Evolutionary conservation across 2,888 invertebrate species (phyloP).

Genomic region (Flexamia atlantica): DNA sequence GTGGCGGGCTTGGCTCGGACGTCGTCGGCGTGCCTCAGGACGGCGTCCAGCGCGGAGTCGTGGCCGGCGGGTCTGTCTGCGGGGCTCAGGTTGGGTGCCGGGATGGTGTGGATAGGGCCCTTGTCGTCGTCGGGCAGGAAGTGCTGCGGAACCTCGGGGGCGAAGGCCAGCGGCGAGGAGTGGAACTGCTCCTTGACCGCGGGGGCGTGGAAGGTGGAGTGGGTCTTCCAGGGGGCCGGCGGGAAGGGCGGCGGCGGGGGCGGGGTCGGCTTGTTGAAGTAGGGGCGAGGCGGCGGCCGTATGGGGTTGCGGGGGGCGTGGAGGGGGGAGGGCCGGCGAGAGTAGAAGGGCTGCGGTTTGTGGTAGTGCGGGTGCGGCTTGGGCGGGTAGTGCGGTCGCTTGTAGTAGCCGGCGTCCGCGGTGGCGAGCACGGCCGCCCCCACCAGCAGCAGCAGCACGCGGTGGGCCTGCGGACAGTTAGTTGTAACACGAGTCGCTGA

Average conservation of each 20-base stretch:
- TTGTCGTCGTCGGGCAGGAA: slow-evolving; percentile 73
- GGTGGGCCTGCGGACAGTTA: neutral
- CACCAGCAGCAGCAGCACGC: neutral
- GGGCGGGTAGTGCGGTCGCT: slow-evolving; percentile 65
- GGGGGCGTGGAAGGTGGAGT: slow-evolving; percentile 66
- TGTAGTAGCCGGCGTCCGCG: slow-evolving; percentile 62
- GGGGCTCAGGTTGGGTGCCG: slow-evolving; percentile 88
- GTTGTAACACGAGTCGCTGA: no score
- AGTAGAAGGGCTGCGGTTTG: slow-evolving; percentile 68
- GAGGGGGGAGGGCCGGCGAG: slow-evolving; percentile 71
- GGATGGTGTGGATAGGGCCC: slow-evolving; percentile 91
- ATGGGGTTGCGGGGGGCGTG: slow-evolving; percentile 74
- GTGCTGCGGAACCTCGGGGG: slow-evolving; percentile 60
- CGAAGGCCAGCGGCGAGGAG: slow-evolving; percentile 62
- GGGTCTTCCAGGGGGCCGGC: slow-evolving; percentile 63
- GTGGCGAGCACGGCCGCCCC: slow-evolving; percentile 27
- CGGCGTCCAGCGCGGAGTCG: slow-evolving; percentile 65
- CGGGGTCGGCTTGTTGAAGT: slow-evolving; percentile 71
- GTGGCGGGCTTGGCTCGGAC: neutral
- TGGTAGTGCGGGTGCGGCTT: slow-evolving; percentile 64
- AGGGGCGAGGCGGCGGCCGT: slow-evolving; percentile 72
- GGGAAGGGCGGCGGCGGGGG: slow-evolving; percentile 70
- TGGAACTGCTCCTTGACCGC: slow-evolving; percentile 68
- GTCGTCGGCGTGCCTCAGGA: slow-evolving; percentile 67
- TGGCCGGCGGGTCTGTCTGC: slow-evolving; percentile 66